Conservation (phyloP, 1,140 invertebrate genomes). For the Drosophila bocqueti region DNA sequence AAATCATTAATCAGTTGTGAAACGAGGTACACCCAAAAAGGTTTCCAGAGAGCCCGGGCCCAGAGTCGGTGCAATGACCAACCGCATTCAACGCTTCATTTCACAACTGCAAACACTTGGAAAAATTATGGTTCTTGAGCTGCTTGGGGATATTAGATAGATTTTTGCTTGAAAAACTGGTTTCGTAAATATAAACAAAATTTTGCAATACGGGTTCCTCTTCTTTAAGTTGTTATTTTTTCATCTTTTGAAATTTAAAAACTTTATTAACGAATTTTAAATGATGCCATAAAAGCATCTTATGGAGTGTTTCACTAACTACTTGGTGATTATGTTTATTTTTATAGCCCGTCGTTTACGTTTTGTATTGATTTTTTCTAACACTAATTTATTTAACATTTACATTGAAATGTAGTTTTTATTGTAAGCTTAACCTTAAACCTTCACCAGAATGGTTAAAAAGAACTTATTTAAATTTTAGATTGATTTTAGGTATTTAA, state of each 20-base stretch:
- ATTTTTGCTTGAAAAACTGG: neutral
- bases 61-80: conserved; percentile 69
- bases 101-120: conserved; percentile 36
- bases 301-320: neutral
- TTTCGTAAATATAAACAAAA: neutral
- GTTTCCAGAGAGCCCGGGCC: conserved; percentile 18
- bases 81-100: conserved; percentile 45
- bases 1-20: conserved; percentile 81
- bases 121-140: neutral
- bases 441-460: no score
- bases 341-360: no score
- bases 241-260: no score
- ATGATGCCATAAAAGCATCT: neutral
- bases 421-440: no score
- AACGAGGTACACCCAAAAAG: conserved; percentile 54
- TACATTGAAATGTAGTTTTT: neutral
- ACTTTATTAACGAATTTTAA: neutral
- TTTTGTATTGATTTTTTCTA: neutral
- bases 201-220: neutral
- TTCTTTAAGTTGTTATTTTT: neutral
- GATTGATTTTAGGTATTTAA: no score
- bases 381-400: neutral
- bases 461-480: neutral
- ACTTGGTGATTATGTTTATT: neutral
- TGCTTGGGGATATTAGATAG: neutral